These are phyloP conservation scores for Apeltes quadracus DNA, from an alignment of 2,113 vertebrate genomes.

Conservation along the genomic window DNA sequence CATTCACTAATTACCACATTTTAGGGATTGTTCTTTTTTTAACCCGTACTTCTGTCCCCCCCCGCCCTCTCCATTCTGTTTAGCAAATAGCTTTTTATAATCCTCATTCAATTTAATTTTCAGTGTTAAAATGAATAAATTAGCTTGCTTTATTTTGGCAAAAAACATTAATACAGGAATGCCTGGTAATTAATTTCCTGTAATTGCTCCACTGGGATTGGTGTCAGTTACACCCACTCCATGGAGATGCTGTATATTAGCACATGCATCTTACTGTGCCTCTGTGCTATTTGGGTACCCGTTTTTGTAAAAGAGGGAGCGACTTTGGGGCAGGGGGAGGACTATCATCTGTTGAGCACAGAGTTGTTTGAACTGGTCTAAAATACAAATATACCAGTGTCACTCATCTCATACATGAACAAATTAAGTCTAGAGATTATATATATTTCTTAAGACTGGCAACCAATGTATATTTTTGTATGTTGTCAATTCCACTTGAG, in stretches of 20 bases:
- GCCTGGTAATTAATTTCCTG: slow-evolving; percentile 81
- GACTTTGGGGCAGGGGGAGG: slow-evolving; percentile 2
- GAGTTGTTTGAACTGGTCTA: slow-evolving; percentile 39
- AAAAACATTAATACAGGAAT: slow-evolving; percentile 80
- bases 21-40: slow-evolving; percentile 78
- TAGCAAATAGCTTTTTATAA: slow-evolving; percentile 80
- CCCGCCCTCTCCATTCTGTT: slow-evolving; percentile 72
- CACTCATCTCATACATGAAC: slow-evolving; percentile 29
- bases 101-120: slow-evolving; percentile 78
- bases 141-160: slow-evolving; percentile 80
- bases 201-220: slow-evolving; percentile 82
- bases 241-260: slow-evolving; percentile 74
- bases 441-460: slow-evolving; percentile 34
- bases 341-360: slow-evolving; percentile 1
- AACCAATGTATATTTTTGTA: slow-evolving; percentile 50
- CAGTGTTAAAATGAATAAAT: slow-evolving; percentile 78
- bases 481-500: slow-evolving; percentile 62
- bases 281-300: slow-evolving; percentile 53
- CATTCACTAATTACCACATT: slow-evolving; percentile 73
- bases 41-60: slow-evolving; percentile 70
- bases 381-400: slow-evolving; percentile 29
- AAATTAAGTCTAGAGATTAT: slow-evolving; percentile 46
- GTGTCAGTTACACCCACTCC: slow-evolving; percentile 77
- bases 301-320: slow-evolving; percentile 29
- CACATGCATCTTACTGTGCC: slow-evolving; percentile 62